Evolutionary conservation across 2,888 invertebrate species (phyloP).

Genomic region (Nomada hirtipes): DNA sequence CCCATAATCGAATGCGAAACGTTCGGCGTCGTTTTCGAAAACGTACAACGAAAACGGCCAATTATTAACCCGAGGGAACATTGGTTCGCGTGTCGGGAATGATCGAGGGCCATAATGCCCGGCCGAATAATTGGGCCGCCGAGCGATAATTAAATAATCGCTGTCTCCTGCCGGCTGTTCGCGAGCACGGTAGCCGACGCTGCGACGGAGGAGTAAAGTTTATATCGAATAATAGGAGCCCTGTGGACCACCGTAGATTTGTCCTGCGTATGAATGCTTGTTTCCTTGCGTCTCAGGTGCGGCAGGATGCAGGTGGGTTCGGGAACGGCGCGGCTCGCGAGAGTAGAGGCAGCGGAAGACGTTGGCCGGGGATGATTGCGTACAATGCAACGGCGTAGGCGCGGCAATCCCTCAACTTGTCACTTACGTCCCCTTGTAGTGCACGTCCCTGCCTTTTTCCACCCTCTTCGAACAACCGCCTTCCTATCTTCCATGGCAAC

Average conservation of each 20-base stretch:
- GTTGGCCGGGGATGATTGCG: slow-evolving; percentile 73
- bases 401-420: slow-evolving; percentile 83
- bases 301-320: slow-evolving; percentile 29
- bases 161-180: background rate
- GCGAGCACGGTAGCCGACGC: background rate
- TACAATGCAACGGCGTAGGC: slow-evolving; percentile 77
- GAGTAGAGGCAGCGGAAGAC: slow-evolving; percentile 7
- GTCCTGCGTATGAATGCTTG: background rate
- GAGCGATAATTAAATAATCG: slow-evolving; percentile 18
- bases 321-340: slow-evolving; percentile 30
- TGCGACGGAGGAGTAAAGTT: no score
- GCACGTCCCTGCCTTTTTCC: slow-evolving; percentile 45
- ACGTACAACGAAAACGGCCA: slow-evolving; percentile 45
- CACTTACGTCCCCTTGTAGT: slow-evolving; percentile 76
- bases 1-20: slow-evolving; percentile 70
- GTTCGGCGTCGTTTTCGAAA: slow-evolving; percentile 53
- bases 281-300: slow-evolving; percentile 10
- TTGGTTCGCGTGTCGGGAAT: background rate
- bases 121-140: background rate
- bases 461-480: slow-evolving; percentile 29
- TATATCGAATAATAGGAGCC: no score
- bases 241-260: background rate
- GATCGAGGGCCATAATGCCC: slow-evolving; percentile 13
- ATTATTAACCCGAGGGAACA: slow-evolving; percentile 41
- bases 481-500: slow-evolving; percentile 64